A percentile compares a stretch with the other conserved stretches of the same genome.
These are phyloP conservation scores for Polydesmus complanatus DNA, from an alignment of 2,888 invertebrate species.

Conservation along the genomic window DNA sequence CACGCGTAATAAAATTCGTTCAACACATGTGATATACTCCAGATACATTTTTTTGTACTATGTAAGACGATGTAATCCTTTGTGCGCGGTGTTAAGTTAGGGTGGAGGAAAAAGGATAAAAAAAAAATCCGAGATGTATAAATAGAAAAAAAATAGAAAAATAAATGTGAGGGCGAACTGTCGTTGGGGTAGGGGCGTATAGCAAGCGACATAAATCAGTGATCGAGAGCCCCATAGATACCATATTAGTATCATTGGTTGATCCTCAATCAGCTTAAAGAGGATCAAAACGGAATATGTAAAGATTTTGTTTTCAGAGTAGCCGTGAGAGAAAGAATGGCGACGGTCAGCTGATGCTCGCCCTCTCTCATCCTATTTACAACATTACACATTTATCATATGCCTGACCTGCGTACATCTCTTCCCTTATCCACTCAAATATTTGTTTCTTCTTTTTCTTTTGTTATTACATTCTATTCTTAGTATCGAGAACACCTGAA, in stretches of 20 bases:
- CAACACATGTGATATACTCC: no score
- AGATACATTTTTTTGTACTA: not conserved
- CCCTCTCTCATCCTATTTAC: not conserved
- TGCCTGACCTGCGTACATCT: no score
- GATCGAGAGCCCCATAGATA: not conserved
- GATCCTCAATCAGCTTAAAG: conserved; percentile 9
- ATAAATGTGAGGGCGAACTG: conserved; percentile 1
- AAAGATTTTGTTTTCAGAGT: not conserved
- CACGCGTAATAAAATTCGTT: no score
- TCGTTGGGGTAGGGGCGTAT: not conserved
- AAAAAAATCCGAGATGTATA: not conserved
- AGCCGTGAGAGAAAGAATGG: not conserved
- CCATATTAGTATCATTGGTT: conserved; percentile 3
- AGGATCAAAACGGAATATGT: conserved; percentile 3
- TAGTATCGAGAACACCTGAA: no score
- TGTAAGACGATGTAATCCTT: not conserved
- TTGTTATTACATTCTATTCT: no score
- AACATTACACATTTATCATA: no score
- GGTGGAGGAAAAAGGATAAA: not conserved
- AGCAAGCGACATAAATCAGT: conserved; percentile 4
- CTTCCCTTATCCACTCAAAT: no score
- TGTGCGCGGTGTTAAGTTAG: not conserved
- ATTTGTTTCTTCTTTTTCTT: no score
- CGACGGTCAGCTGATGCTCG: not conserved
- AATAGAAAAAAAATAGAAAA: not conserved